Base-by-base conservation (phyloP, 2,888 invertebrate genomes). In the Drosophila anceps region DNA sequence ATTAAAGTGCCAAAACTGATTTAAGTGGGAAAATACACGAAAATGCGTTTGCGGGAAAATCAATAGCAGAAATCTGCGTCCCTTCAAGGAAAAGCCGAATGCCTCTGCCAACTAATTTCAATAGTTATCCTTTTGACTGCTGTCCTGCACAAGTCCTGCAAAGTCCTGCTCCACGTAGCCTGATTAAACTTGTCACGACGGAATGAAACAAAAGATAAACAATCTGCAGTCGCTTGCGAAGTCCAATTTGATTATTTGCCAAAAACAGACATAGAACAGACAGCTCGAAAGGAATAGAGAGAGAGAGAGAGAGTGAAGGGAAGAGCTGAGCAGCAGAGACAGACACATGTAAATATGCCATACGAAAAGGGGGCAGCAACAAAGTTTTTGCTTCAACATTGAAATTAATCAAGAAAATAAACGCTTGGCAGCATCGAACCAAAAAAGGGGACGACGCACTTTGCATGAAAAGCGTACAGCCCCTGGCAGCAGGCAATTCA, bases 341-440 rank as follows among this genome's bases (percentile, higher is more conserved):
- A 18, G 18, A 46, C 9, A 33, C 69, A 82, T 82, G 84, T 84
- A 82, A 82, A 82, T 82, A 82, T 84, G 74, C 55, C 65, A 57
- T 29, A 67, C 27, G 46, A 35, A 76, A 67, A 37, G 65, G 66
- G 63, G 50, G 66, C 73, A 74, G 68, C 73, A 68, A 69, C 73
- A 76, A 90, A 86, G 72, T 87, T 90, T 80, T 86, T 53, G 71
- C 79, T 48, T 10, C 18, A 15, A 63, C 82, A 84, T 90, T 76
- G 89, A 90, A 86, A 86, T 86, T 86, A 86, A 86, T 86, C 86
- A 86, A 86, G 86, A 85, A 85, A 85, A 88, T 85, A 85, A 85
- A 86, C 89, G 88, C 84, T 88, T 88, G 87, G 74, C 86, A 86
- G 87, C 74, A 80, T 79, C 90, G 61, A 57, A 58, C 29, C 29